phyloP scores from a whole-genome alignment of 2,888 invertebrate species.

The Bimastos eiseni region DNA sequence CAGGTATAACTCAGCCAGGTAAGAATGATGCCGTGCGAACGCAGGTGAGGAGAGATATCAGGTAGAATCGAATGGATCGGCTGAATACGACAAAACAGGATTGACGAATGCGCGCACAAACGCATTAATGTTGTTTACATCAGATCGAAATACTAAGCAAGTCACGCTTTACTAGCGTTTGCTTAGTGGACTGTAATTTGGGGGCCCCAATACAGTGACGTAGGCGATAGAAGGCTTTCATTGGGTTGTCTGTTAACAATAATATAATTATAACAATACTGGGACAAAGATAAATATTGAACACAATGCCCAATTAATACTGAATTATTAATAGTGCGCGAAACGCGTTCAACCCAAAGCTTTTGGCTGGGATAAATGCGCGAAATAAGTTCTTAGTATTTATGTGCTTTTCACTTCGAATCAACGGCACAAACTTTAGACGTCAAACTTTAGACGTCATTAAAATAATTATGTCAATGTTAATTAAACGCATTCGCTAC shows the following conservation, averaged over 20 bases:
- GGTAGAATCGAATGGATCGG: not conserved
- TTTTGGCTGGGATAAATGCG: too few relatives aligned
- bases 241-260: not conserved
- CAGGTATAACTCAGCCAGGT: not conserved
- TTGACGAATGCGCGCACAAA: not conserved
- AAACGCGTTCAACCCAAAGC: not conserved
- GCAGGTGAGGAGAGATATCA: not conserved
- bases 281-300: not conserved
- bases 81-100: not conserved
- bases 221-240: not conserved
- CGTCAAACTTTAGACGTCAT: too few relatives aligned
- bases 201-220: not conserved
- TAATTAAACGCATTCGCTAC: too few relatives aligned
- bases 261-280: not conserved
- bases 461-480: too few relatives aligned
- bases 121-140: not conserved
- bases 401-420: too few relatives aligned
- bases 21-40: not conserved
- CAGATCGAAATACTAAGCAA: not conserved
- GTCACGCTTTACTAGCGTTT: not conserved
- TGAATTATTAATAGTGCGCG: not conserved
- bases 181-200: not conserved
- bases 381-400: too few relatives aligned
- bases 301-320: not conserved
- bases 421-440: too few relatives aligned